Evolutionary conservation across 2,888 invertebrate genomes (phyloP).

Genomic region (Leptopilina drosophilae): DNA sequence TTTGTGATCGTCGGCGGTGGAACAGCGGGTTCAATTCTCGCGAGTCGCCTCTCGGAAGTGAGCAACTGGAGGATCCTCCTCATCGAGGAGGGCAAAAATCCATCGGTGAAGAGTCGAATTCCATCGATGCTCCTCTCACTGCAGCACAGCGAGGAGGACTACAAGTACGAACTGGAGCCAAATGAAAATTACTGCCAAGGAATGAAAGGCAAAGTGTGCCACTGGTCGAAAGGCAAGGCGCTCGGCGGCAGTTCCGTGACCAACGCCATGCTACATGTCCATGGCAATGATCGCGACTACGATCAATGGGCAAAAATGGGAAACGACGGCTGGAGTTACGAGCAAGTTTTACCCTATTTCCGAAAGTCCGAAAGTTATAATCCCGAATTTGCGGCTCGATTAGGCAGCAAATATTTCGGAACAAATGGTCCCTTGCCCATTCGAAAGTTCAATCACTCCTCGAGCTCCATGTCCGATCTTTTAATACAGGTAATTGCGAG

Average conservation of each 20-base stretch:
- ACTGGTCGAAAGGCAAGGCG: constrained; percentile 81
- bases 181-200: constrained; percentile 72
- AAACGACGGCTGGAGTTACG: constrained; percentile 81
- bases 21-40: constrained; percentile 79
- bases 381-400: constrained; percentile 67
- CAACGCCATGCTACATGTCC: constrained; percentile 83
- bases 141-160: constrained; percentile 75
- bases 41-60: constrained; percentile 77
- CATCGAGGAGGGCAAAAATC: constrained; percentile 79
- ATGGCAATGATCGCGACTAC: constrained; percentile 83
- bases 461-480: constrained; percentile 71
- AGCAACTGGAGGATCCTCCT: constrained; percentile 77
- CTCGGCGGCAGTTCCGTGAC: constrained; percentile 83
- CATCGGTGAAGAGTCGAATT: constrained; percentile 76
- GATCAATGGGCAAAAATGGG: constrained; percentile 82
- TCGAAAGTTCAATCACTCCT: constrained; percentile 70
- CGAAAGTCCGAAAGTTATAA: constrained; percentile 65
- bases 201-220: constrained; percentile 73
- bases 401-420: constrained; percentile 72
- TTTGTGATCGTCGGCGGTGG: constrained; percentile 77
- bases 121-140: constrained; percentile 73
- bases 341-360: constrained; percentile 75
- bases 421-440: constrained; percentile 78
- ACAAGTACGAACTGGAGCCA: constrained; percentile 78
- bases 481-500: constrained; percentile 65